These are phyloP conservation scores for Amiota minor DNA, from an alignment of 2,888 invertebrate species.

Conservation along the genomic window DNA sequence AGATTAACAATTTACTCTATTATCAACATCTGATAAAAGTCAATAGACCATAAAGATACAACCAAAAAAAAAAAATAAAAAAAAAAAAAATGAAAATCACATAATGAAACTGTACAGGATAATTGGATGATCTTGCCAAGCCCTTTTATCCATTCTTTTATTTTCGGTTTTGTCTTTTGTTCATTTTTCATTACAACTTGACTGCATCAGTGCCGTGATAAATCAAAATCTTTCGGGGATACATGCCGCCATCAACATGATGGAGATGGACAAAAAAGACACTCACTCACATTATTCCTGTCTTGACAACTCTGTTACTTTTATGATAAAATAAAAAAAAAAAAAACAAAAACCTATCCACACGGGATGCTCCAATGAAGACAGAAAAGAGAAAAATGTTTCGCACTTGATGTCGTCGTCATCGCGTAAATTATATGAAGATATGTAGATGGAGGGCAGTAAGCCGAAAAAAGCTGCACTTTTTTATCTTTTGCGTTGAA, in stretches of 20 bases:
- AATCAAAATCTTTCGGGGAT: slow-evolving; percentile 35
- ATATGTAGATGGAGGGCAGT: too few species aligned
- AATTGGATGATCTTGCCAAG: slow-evolving; percentile 62
- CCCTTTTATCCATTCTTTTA: slow-evolving; percentile 26
- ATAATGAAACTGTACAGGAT: slow-evolving; percentile 65
- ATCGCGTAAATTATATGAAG: not conserved
- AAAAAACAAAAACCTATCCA: too few species aligned
- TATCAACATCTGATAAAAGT: not conserved
- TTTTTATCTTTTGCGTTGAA: too few species aligned
- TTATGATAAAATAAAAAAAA: not conserved
- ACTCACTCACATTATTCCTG: not conserved
- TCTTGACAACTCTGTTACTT: not conserved
- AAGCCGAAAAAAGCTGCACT: too few species aligned
- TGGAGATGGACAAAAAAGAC: too few species aligned
- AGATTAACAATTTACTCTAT: too few species aligned
- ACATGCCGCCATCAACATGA: not conserved
- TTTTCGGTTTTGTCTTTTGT: slow-evolving; percentile 26
- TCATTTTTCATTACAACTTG: slow-evolving; percentile 28
- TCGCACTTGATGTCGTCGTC: not conserved
- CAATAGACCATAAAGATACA: slow-evolving; percentile 1
- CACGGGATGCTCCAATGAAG: not conserved
- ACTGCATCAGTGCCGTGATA: slow-evolving; percentile 23
- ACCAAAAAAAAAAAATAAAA: not conserved
- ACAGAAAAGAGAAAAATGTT: slow-evolving; percentile 1
- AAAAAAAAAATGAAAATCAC: slow-evolving; percentile 44